These are phyloP conservation scores for Andrena hattorfiana DNA, from an alignment of 2,888 invertebrate species.

Conservation along the genomic window DNA sequence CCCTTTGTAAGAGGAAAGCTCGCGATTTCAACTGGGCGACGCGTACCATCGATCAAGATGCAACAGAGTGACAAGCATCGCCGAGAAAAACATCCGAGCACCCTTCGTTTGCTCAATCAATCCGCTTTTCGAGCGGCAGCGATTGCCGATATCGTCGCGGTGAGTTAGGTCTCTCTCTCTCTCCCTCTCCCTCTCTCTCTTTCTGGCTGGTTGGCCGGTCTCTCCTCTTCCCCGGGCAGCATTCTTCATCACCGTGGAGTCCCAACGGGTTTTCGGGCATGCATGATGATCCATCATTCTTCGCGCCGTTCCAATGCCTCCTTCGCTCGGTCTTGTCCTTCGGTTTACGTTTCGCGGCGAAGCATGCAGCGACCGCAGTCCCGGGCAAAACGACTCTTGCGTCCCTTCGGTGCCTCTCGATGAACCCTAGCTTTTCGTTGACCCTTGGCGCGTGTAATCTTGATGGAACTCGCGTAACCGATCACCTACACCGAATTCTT, in stretches of 20 bases:
- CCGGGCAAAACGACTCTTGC: constrained; percentile 11
- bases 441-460: background rate
- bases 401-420: constrained; percentile 21
- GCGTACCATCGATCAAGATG: constrained; percentile 21
- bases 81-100: constrained; percentile 15
- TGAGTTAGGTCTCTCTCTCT: constrained; percentile 19
- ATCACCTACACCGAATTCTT: background rate
- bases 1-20: background rate
- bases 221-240: constrained; percentile 66
- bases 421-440: constrained; percentile 20
- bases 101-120: constrained; percentile 39
- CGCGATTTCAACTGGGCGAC: background rate
- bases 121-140: constrained; percentile 40
- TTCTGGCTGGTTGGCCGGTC: constrained; percentile 40
- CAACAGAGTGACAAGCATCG: constrained; percentile 4
- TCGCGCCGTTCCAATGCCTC: constrained; percentile 74
- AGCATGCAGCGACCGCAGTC: constrained; percentile 41
- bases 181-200: background rate
- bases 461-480: background rate
- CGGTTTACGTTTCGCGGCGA: constrained; percentile 65
- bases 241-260: constrained; percentile 74
- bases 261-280: constrained; percentile 77
- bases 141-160: constrained; percentile 66
- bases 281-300: constrained; percentile 78
- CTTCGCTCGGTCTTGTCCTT: constrained; percentile 67